phyloP scores from a whole-genome alignment of 2,888 invertebrate species.

The Lacanobia wlatinum region DNA sequence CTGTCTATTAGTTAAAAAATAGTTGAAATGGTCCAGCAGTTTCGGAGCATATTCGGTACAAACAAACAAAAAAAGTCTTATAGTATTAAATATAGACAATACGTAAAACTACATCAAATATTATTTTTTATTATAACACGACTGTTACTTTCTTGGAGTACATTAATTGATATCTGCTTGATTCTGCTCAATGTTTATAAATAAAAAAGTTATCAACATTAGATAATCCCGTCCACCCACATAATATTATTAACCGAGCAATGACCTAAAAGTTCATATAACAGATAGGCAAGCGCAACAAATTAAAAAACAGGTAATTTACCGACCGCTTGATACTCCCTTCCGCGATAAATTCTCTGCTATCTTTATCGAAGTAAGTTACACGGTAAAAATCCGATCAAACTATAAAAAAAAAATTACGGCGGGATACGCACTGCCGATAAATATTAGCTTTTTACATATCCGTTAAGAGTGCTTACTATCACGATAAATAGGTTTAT shows the following conservation, averaged over 20 bases:
- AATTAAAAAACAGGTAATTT: conserved; percentile 3
- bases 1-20: too few species aligned
- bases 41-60: too few species aligned
- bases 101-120: too few species aligned
- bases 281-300: background rate
- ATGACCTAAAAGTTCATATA: conserved; percentile 4
- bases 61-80: too few species aligned
- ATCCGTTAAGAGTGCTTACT: background rate
- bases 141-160: background rate
- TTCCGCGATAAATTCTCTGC: conserved; percentile 19
- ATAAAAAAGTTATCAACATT: conserved; percentile 16
- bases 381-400: background rate
- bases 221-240: conserved; percentile 5
- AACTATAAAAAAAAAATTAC: conserved; percentile 14
- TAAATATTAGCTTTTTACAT: conserved; percentile 20
- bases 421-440: conserved; percentile 26
- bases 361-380: background rate
- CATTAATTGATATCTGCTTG: background rate
- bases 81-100: too few species aligned
- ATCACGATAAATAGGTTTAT: conserved; percentile 13
- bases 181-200: conserved; percentile 8
- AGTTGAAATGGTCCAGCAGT: too few species aligned
- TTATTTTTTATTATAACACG: background rate
- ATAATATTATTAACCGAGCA: conserved; percentile 1
- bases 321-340: conserved; percentile 13